These are phyloP conservation scores for Drosophila biarmipes DNA, from an alignment of 1,140 invertebrate species.

Conservation along the genomic window DNA sequence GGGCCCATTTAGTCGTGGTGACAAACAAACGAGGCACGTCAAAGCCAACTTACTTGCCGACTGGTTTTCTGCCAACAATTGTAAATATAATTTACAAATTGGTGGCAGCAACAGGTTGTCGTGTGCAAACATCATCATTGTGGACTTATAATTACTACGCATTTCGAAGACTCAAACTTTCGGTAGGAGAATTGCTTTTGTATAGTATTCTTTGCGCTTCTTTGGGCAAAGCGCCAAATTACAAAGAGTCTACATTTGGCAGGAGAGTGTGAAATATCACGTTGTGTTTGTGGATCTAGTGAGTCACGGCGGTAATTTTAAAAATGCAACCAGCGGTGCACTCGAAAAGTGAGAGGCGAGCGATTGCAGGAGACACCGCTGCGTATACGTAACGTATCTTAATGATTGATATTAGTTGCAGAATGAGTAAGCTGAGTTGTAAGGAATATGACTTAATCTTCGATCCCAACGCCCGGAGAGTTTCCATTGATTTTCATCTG, in stretches of 20 bases:
- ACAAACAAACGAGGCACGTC: slow-evolving; percentile 42
- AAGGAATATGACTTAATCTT: slow-evolving; percentile 5
- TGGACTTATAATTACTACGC: slow-evolving; percentile 63
- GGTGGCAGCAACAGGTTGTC: slow-evolving; percentile 58
- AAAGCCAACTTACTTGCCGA: slow-evolving; percentile 32
- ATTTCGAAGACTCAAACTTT: slow-evolving; percentile 54
- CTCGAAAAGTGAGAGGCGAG: slow-evolving; percentile 28
- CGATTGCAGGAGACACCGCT: slow-evolving; percentile 13
- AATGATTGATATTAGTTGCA: background rate
- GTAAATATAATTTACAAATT: slow-evolving; percentile 61
- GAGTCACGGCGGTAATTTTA: slow-evolving; percentile 50
- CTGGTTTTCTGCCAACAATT: slow-evolving; percentile 58
- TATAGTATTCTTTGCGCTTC: slow-evolving; percentile 19
- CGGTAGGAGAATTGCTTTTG: slow-evolving; percentile 22
- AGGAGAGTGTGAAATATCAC: slow-evolving; percentile 58
- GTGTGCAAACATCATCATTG: slow-evolving; percentile 48
- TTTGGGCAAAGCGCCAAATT: slow-evolving; percentile 34
- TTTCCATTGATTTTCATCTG: background rate
- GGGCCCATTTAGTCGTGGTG: slow-evolving; percentile 12
- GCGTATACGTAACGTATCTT: slow-evolving; percentile 54
- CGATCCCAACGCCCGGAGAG: background rate
- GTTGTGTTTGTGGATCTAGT: slow-evolving; percentile 29
- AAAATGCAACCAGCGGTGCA: slow-evolving; percentile 46
- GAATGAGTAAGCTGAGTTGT: background rate
- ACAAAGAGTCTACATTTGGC: slow-evolving; percentile 42